phyloP scores from a whole-genome alignment of 2,113 vertebrate species.

The Tringa solitaria region DNA sequence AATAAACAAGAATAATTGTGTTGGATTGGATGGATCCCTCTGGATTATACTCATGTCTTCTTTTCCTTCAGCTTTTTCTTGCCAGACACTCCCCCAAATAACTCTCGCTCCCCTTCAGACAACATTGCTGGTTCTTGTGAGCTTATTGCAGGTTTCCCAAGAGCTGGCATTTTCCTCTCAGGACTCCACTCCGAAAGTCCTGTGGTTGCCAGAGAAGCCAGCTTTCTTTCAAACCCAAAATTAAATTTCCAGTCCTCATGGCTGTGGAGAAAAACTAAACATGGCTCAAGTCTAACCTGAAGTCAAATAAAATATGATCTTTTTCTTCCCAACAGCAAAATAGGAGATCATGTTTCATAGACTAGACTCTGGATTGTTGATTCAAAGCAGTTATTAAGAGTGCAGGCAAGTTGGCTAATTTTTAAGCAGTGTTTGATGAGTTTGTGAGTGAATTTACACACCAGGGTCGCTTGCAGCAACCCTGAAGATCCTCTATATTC shows the following conservation, averaged over 20 bases:
- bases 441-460: neutral
- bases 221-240: neutral
- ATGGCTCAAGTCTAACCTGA: neutral
- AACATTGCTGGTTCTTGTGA: neutral
- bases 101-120: neutral
- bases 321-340: neutral
- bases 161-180: neutral
- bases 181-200: neutral
- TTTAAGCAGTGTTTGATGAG: neutral
- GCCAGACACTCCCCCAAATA: neutral
- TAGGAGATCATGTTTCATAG: neutral
- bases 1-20: neutral
- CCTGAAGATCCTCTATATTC: neutral
- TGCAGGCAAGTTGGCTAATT: neutral
- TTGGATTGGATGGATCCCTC: neutral
- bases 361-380: neutral
- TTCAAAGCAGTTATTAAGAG: neutral
- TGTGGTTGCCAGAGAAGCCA: neutral
- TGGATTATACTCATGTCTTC: neutral
- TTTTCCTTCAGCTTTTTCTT: neutral
- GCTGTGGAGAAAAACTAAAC: neutral
- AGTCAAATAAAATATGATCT: neutral
- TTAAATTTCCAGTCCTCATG: constrained; percentile 10
- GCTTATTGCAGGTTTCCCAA: neutral
- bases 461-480: neutral